Evolutionary conservation across 2,888 invertebrate species (phyloP), one percentile per base, ranked within the genome.

Genomic region (Iphiclides podalirius): DNA sequence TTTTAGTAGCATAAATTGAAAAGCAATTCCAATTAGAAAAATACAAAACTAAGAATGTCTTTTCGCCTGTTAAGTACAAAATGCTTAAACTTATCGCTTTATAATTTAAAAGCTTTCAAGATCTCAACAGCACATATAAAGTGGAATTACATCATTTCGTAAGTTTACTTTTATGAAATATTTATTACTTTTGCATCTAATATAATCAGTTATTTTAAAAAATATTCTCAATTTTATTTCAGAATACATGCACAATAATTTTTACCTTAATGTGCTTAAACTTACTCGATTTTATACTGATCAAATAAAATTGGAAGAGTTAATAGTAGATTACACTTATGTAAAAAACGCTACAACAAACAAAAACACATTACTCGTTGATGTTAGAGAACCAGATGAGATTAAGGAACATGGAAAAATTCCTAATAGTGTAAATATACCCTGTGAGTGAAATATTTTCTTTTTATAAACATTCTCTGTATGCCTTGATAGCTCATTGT

Each of bases 351-450:
- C 79, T 20, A 71, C 68, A 46, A 31, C 51, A 2, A 61, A 72
- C 52, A 59, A 57, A 12, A 66, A 72, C 49, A 63, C 75, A 47
- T 64, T 93, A 11, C 89, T 95, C 16, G 90, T 96, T 53, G 95
- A 95, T 84, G 95, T 95, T 0, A 91, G 95, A 57, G 94, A 95
- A 67, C 93, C 94, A 20, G 75, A 90, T 8, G 95, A 95, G 78
- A 73, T 95, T 7, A 75, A 89, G 53, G 92, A 94, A 67, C 91
- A 92, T 58, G 95, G 95, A 1, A 83, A 88, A 64, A 91, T 95
- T 52, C 95, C 95, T 28, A 91, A 91, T 46, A 94, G 94, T 65
- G 90, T 94, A 44, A 94, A 95, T 66, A 94, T 95, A 72, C 94
- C 95, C 60, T 85, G 95, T 93, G 89, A 90, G 90, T 81, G 43